Evolutionary conservation across 2,797 vertebrate genomes (phyloP).

Genomic region (Enteromius afrohamiltoni): DNA sequence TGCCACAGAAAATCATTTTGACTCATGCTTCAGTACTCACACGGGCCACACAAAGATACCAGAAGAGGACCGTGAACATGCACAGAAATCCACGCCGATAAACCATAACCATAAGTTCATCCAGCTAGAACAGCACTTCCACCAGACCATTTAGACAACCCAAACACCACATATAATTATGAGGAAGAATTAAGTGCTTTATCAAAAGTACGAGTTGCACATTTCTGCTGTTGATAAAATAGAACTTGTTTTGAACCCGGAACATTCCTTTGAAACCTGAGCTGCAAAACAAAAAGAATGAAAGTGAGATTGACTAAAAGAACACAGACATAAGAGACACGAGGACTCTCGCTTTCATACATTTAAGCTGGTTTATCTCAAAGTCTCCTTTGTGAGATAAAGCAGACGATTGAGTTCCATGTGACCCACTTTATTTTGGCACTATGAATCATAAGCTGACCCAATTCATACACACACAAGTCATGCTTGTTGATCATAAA

Average conservation of each 20-base stretch:
- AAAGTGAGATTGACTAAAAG: neutral
- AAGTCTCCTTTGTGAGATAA: neutral
- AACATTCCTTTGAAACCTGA: constrained; percentile 21
- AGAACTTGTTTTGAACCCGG: neutral
- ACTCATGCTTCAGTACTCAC: neutral
- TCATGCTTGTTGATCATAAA: neutral
- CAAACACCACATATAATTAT: neutral
- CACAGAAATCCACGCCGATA: neutral
- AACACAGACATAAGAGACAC: neutral
- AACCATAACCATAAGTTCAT: neutral
- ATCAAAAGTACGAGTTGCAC: neutral
- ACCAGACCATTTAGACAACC: neutral
- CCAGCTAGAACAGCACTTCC: neutral
- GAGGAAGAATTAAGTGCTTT: neutral
- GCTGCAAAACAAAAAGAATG: neutral
- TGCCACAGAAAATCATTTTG: neutral
- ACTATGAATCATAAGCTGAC: constrained; percentile 8
- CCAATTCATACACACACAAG: neutral
- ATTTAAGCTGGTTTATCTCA: neutral
- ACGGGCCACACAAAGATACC: neutral
- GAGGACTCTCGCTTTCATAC: neutral
- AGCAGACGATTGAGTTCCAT: neutral
- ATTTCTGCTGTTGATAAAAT: neutral
- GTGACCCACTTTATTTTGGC: constrained; percentile 10
- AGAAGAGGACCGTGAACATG: neutral